phyloP scores from a whole-genome alignment of 2,888 invertebrate species.

The Linyphia triangularis region DNA sequence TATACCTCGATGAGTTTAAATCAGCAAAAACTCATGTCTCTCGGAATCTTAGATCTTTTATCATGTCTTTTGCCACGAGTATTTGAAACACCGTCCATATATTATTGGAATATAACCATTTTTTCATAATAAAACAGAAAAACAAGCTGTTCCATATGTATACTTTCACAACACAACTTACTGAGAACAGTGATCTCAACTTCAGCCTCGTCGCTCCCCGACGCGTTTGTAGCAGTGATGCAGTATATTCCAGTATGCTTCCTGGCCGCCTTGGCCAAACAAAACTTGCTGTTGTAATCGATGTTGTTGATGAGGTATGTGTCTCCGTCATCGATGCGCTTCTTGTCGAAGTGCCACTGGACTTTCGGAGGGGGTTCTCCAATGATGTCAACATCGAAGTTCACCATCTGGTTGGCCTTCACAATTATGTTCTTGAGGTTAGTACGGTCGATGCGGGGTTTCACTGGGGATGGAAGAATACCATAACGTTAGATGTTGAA shows the following conservation, averaged over 20 bases:
- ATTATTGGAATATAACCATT: no score
- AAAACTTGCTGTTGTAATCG: constrained; percentile 93
- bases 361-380: constrained; percentile 98
- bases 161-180: neutral
- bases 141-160: neutral
- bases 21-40: no score
- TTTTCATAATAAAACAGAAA: neutral
- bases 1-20: no score
- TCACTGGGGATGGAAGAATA: constrained; percentile 83
- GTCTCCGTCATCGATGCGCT: constrained; percentile 58
- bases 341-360: constrained; percentile 84
- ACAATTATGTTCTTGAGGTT: constrained; percentile 92
- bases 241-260: constrained; percentile 96
- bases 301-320: constrained; percentile 84
- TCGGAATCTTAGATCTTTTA: no score
- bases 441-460: constrained; percentile 94
- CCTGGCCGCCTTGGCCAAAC: constrained; percentile 91
- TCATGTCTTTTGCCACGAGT: no score
- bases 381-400: constrained; percentile 94
- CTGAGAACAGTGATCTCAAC: constrained; percentile 80
- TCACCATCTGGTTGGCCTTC: constrained; percentile 96
- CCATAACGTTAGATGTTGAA: no score
- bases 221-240: constrained; percentile 92
- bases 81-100: no score
- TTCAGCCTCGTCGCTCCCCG: constrained; percentile 84